Conservation (phyloP, 2,113 vertebrate species). For the Takifugu bimaculatus region DNA sequence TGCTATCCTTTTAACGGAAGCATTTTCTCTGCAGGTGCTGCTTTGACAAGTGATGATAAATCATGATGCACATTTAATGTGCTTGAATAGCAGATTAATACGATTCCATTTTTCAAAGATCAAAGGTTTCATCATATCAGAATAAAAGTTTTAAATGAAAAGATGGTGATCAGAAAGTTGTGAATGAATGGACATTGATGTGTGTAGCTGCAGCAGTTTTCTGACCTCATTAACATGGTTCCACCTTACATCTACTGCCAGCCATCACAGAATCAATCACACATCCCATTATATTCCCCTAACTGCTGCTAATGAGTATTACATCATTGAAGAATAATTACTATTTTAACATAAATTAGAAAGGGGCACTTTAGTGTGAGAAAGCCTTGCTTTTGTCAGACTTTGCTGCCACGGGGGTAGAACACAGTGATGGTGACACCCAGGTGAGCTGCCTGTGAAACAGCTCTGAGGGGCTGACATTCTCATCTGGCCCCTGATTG, state of each 20-base stretch:
- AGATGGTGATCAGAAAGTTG: no score
- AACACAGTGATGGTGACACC: conserved; percentile 20
- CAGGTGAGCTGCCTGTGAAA: conserved; percentile 41
- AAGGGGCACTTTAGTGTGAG: conserved; percentile 1
- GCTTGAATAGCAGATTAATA: neutral
- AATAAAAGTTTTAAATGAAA: no score
- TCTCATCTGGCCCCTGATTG: conserved; percentile 63
- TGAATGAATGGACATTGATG: no score
- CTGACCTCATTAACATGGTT: no score
- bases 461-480: conserved; percentile 47
- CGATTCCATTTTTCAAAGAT: neutral
- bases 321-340: no score
- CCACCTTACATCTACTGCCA: no score
- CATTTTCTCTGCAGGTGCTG: conserved; percentile 36
- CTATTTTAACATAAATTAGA: neutral
- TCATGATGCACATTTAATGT: conserved; percentile 4
- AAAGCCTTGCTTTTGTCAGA: conserved; percentile 4
- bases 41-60: conserved; percentile 38
- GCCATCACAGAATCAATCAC: no score
- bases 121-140: no score
- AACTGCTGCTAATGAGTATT: no score
- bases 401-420: conserved; percentile 6
- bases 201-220: no score
- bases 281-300: no score
- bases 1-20: conserved; percentile 39